phyloP scores from a whole-genome alignment of 2,113 vertebrate genomes.

The Gila orcuttii region DNA sequence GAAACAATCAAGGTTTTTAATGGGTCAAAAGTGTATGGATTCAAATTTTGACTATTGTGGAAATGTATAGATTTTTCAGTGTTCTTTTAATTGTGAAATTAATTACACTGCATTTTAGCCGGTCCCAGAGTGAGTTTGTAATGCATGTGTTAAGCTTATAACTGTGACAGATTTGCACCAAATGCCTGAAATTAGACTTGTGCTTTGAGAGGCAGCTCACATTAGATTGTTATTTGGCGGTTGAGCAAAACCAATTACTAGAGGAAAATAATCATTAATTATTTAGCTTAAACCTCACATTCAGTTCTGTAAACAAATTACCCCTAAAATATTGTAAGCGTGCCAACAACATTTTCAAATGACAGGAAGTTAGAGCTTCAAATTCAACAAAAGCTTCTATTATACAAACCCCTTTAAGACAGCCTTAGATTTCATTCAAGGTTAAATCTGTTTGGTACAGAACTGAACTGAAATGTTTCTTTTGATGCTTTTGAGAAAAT shows the following conservation, averaged over 20 bases:
- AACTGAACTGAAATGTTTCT: background rate
- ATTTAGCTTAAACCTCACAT: constrained; percentile 68
- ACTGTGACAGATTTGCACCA: constrained; percentile 62
- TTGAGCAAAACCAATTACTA: constrained; percentile 68
- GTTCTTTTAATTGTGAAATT: constrained; percentile 54
- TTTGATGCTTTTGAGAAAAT: constrained; percentile 18
- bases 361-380: constrained; percentile 48
- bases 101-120: constrained; percentile 48
- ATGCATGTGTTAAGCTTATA: constrained; percentile 57
- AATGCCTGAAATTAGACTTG: constrained; percentile 61
- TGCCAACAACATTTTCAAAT: constrained; percentile 47
- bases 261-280: constrained; percentile 67
- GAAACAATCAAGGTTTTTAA: constrained; percentile 24
- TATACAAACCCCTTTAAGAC: background rate
- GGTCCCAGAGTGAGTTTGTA: constrained; percentile 49
- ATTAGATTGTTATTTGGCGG: constrained; percentile 66
- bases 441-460: background rate
- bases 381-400: constrained; percentile 9
- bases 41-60: constrained; percentile 44
- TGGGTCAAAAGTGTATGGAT: constrained; percentile 40
- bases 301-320: constrained; percentile 68
- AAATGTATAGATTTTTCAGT: constrained; percentile 46
- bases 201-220: constrained; percentile 60
- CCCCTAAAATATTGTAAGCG: constrained; percentile 52
- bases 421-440: background rate